These are phyloP conservation scores for Bombus cullumanus DNA, from an alignment of 1,140 invertebrate genomes.

Conservation along the genomic window DNA sequence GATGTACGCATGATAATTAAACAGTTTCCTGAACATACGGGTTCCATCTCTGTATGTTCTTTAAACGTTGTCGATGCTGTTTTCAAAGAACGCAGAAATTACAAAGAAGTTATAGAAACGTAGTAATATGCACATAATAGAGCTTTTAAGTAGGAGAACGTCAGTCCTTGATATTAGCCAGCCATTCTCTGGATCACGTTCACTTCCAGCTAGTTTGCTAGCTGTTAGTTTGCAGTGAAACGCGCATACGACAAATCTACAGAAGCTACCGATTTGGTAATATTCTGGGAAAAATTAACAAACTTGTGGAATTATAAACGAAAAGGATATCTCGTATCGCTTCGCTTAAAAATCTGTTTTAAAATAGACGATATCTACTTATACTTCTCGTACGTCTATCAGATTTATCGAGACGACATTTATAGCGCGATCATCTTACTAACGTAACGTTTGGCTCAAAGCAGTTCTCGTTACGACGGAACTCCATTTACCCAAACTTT, in stretches of 20 bases:
- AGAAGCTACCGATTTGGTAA: conserved; percentile 66
- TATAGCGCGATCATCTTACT: no score
- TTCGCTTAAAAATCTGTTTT: no score
- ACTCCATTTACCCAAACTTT: no score
- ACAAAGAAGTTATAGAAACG: neutral
- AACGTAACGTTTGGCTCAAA: no score
- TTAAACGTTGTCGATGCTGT: neutral
- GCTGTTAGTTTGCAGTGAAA: conserved; percentile 50
- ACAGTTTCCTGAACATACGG: conserved; percentile 25
- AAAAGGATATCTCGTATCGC: no score
- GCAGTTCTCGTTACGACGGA: no score
- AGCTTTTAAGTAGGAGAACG: conserved; percentile 87
- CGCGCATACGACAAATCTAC: conserved; percentile 82
- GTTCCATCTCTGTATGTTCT: neutral
- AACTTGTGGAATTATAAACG: no score
- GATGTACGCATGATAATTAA: conserved; percentile 46
- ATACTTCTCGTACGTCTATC: no score
- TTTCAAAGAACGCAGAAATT: neutral
- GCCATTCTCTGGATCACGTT: conserved; percentile 78
- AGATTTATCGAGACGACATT: no score
- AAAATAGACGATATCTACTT: no score
- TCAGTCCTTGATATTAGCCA: conserved; percentile 92
- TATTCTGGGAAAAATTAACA: conserved; percentile 31
- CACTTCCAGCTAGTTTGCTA: conserved; percentile 51
- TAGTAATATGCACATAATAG: conserved; percentile 81